Percentiles rank a stretch among this genome's conserved stretches.
These are phyloP conservation scores for Coremacera marginata DNA, from an alignment of 2,888 invertebrate species.

Conservation along the genomic window DNA sequence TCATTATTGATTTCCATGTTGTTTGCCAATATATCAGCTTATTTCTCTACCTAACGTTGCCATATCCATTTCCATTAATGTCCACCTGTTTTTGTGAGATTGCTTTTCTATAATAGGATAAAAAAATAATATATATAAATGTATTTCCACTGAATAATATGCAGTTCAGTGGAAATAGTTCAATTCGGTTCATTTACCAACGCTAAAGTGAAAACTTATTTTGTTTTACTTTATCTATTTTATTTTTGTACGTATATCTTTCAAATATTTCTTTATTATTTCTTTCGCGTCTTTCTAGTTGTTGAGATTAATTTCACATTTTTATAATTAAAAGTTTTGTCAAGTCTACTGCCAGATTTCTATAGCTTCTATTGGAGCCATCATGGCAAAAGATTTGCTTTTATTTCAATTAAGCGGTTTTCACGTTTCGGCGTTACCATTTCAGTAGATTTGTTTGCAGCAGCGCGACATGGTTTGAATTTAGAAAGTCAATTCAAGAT, in stretches of 20 bases:
- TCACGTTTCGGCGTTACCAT: conserved; percentile 10
- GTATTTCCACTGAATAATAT: conserved; percentile 16
- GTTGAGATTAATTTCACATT: conserved; percentile 32
- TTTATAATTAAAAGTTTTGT: conserved; percentile 41
- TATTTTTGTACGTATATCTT: not conserved
- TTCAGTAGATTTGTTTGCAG: not conserved
- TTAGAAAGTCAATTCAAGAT: conserved; percentile 26
- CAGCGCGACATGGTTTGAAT: not conserved
- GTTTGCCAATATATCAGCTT: conserved; percentile 6
- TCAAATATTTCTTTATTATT: not conserved
- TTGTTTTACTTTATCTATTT: not conserved
- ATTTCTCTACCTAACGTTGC: not conserved
- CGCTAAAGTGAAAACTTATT: conserved; percentile 25
- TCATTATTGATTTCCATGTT: conserved; percentile 17
- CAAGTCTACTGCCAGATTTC: conserved; percentile 29
- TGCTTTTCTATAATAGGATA: not conserved
- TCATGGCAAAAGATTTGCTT: not conserved
- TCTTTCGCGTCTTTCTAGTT: not conserved
- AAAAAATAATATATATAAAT: conserved; percentile 1
- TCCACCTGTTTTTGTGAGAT: not conserved
- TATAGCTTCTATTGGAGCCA: not conserved
- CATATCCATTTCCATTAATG: not conserved
- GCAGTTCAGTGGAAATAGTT: conserved; percentile 21
- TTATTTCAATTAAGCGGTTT: conserved; percentile 16
- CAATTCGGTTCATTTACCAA: conserved; percentile 29